A percentile compares a stretch with the other conserved stretches of the same genome.
Conservation (phyloP, 2,113 vertebrate genomes). For the Anhinga rufa region DNA sequence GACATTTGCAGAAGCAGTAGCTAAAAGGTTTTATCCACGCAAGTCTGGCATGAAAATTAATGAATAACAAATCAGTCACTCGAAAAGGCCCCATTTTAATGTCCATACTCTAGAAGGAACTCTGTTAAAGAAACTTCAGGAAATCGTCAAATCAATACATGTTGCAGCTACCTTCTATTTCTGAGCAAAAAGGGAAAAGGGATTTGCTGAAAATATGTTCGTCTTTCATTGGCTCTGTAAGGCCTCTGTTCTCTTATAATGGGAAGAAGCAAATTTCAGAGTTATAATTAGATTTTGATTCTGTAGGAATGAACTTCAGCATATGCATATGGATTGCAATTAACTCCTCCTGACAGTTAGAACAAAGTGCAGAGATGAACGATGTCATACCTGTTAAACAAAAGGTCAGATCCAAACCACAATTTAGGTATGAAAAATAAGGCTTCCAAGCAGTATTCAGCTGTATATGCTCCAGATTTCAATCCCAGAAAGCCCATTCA, state of each 20-base stretch:
- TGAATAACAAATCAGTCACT: background rate
- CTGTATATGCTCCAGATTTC: background rate
- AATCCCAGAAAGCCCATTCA: background rate
- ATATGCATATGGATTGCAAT: slow-evolving; percentile 6
- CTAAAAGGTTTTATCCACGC: background rate
- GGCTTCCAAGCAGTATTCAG: background rate
- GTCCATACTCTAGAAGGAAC: background rate
- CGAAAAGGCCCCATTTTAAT: background rate
- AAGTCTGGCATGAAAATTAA: background rate
- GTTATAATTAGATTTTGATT: slow-evolving; percentile 44
- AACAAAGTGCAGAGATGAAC: background rate
- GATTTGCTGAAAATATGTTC: background rate
- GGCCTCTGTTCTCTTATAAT: background rate
- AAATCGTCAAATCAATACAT: background rate
- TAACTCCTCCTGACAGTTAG: slow-evolving; percentile 3
- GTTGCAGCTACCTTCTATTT: background rate
- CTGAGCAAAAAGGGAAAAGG: background rate
- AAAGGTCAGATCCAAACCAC: background rate
- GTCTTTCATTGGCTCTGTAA: background rate
- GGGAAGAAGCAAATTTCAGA: background rate
- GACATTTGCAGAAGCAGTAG: background rate
- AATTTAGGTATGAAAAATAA: background rate
- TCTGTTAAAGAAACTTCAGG: background rate
- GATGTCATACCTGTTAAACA: slow-evolving; percentile 21
- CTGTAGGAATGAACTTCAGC: slow-evolving; percentile 14